A percentile compares a stretch with the other conserved stretches of the same genome.
phyloP scores from a whole-genome alignment of 1,140 invertebrate species.

The Lysiphlebus fabarum region DNA sequence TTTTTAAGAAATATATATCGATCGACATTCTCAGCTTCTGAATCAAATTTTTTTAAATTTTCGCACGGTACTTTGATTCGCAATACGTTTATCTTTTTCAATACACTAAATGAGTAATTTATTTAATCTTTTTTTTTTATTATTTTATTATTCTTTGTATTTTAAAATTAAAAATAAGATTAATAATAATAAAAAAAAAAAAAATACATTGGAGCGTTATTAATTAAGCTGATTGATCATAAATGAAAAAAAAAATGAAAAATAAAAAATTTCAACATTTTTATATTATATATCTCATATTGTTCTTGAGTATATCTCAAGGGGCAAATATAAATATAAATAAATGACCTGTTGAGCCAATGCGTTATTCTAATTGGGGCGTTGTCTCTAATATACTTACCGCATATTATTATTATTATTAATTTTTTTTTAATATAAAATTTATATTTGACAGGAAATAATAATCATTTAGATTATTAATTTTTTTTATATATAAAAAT shows the following conservation, averaged over 20 bases:
- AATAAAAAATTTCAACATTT: constrained; percentile 39
- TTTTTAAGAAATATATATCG: constrained; percentile 6
- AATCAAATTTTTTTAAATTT: constrained; percentile 12
- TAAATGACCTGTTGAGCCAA: constrained; percentile 27
- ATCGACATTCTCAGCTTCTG: constrained; percentile 19
- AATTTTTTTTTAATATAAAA: neutral
- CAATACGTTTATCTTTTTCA: neutral
- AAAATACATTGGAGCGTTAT: constrained; percentile 21
- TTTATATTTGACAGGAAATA: no score
- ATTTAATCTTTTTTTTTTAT: no score
- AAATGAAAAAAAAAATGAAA: no score
- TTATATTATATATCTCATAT: no score
- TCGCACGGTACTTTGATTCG: constrained; percentile 12
- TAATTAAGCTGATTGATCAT: constrained; percentile 53
- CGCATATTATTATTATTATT: constrained; percentile 17
- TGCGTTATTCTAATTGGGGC: constrained; percentile 58
- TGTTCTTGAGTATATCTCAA: constrained; percentile 28
- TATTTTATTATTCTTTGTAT: no score
- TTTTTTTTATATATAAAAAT: no score
- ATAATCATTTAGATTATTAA: no score
- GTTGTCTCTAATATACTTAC: constrained; percentile 43
- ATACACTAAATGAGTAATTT: constrained; percentile 6
- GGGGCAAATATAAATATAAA: constrained; percentile 50
- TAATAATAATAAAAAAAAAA: neutral
- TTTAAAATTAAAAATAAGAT: no score